Conservation (phyloP, 2,113 vertebrate genomes). For the Anser cygnoides region DNA sequence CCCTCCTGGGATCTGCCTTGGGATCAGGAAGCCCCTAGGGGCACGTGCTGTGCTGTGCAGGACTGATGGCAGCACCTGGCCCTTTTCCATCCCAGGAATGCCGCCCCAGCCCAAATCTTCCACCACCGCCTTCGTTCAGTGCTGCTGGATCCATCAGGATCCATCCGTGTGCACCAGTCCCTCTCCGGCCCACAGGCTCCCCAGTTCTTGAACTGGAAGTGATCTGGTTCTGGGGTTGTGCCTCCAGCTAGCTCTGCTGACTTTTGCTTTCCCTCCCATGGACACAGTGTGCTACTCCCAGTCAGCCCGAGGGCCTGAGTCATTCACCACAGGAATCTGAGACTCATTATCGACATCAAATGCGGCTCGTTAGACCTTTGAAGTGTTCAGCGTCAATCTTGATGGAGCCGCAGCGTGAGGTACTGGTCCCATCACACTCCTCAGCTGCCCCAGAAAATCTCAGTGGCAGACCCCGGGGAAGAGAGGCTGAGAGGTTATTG, state of each 20-base stretch:
- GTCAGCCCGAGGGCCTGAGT: not conserved
- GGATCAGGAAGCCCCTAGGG: not conserved
- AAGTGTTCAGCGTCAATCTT: not conserved
- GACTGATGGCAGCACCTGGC: not conserved
- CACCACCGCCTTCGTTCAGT: no score
- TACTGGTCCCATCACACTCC: not conserved
- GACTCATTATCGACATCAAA: not conserved
- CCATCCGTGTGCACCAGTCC: not conserved
- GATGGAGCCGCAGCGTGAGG: not conserved
- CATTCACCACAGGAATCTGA: not conserved
- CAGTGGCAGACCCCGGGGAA: not conserved
- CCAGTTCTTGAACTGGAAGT: not conserved
- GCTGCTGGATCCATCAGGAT: no score
- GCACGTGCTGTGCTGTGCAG: not conserved
- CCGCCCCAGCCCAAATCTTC: no score
- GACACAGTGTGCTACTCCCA: not conserved
- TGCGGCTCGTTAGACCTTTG: not conserved
- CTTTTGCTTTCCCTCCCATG: not conserved
- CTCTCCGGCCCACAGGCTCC: no score
- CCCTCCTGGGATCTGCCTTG: not conserved
- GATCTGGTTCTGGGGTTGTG: not conserved
- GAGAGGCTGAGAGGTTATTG: not conserved
- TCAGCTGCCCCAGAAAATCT: not conserved
- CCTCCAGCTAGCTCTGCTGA: not conserved
- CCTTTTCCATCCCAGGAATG: not conserved